phyloP scores from a whole-genome alignment of 2,113 vertebrate genomes.

The Lamprologus ornatipinnis region DNA sequence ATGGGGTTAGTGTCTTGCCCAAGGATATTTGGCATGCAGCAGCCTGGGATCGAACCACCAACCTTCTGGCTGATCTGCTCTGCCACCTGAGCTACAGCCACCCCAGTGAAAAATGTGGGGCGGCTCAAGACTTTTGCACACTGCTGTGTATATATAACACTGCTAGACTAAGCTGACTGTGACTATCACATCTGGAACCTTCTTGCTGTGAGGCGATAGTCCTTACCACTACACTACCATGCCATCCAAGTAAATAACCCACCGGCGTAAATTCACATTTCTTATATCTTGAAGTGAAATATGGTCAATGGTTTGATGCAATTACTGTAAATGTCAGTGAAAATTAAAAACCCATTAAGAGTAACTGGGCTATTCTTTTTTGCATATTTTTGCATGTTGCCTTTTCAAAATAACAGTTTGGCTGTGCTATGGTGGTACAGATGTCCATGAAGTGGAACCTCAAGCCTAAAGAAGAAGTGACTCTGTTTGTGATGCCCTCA shows the following conservation, averaged over 20 bases:
- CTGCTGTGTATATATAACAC: neutral
- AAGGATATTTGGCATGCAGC: too few relatives aligned
- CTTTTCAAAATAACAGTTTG: neutral
- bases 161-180: neutral
- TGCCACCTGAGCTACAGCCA: too few relatives aligned
- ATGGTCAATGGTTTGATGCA: neutral
- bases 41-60: too few relatives aligned
- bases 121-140: neutral
- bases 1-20: too few relatives aligned
- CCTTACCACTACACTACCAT: neutral
- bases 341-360: neutral
- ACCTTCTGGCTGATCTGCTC: too few relatives aligned
- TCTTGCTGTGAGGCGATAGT: neutral
- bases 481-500: neutral
- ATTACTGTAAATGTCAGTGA: neutral
- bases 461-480: neutral
- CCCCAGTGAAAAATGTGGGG: neutral
- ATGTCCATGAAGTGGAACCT: slow-evolving; percentile 24
- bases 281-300: neutral
- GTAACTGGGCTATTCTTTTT: neutral
- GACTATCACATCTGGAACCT: neutral
- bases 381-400: neutral
- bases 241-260: neutral
- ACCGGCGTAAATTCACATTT: neutral
- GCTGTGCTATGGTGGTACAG: neutral